Conservation (phyloP, 2,113 vertebrate species). For the Psilopogon haemacephalus region DNA sequence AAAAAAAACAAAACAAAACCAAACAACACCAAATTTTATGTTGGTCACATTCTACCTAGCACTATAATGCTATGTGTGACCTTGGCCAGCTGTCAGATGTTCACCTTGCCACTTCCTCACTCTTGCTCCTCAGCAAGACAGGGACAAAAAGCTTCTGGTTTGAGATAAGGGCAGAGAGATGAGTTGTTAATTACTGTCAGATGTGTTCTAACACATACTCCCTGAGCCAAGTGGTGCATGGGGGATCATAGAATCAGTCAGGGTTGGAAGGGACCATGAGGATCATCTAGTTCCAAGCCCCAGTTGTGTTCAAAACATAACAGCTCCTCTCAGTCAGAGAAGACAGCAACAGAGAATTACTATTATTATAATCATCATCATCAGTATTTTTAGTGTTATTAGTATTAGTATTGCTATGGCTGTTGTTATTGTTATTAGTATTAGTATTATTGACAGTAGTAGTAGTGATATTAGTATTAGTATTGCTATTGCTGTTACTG, state of each 20-base stretch:
- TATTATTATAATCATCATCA: too few relatives aligned
- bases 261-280: too few relatives aligned
- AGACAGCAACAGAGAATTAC: background rate
- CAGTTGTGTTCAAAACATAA: background rate
- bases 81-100: background rate
- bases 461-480: too few relatives aligned
- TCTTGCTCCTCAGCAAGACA: background rate
- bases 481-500: too few relatives aligned
- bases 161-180: background rate
- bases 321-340: background rate
- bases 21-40: background rate
- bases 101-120: background rate
- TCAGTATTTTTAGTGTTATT: too few relatives aligned
- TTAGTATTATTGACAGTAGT: too few relatives aligned
- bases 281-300: too few relatives aligned
- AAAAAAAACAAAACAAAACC: background rate
- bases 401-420: too few relatives aligned
- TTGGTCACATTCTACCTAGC: background rate
- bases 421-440: too few relatives aligned
- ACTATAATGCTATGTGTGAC: fast-evolving
- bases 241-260: too few relatives aligned
- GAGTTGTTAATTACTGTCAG: background rate
- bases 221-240: too few relatives aligned
- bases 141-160: background rate
- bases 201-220: background rate